These are phyloP conservation scores for Nothocercus julius DNA, from an alignment of 2,113 vertebrate species.

Conservation along the genomic window DNA sequence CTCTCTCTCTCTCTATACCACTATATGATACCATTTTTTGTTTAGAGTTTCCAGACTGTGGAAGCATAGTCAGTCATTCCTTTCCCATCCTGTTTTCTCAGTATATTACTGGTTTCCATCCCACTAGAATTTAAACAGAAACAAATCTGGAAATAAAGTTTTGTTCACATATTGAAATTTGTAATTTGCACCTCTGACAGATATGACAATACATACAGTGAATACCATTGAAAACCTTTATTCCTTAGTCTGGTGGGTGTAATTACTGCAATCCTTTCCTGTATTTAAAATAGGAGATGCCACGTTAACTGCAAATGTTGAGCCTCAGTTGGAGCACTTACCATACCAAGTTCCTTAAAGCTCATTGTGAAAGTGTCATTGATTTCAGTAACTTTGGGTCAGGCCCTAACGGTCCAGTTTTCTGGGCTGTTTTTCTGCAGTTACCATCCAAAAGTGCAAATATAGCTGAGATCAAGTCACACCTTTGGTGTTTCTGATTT, in stretches of 20 bases:
- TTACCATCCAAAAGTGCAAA: slow-evolving; percentile 21
- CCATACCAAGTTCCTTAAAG: not conserved
- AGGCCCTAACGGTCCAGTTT: not conserved
- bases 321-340: slow-evolving; percentile 25
- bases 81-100: not conserved
- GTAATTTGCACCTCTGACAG: slow-evolving; percentile 24
- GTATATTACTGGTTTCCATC: not conserved
- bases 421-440: slow-evolving; percentile 1
- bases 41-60: not conserved
- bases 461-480: not conserved
- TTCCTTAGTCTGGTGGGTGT: not conserved
- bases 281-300: slow-evolving; percentile 5
- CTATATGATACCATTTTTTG: not conserved
- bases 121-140: not conserved
- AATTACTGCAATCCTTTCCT: not conserved
- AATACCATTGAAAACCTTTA: not conserved
- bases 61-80: not conserved
- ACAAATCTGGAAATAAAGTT: not conserved
- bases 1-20: not conserved
- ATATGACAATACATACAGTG: not conserved
- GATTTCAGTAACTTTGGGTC: not conserved
- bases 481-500: not conserved
- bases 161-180: not conserved
- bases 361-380: not conserved
- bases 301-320: not conserved